Percentiles rank a stretch among this genome's conserved stretches.
Conservation (phyloP, 1,140 invertebrate species). For the Heliconius congener region DNA sequence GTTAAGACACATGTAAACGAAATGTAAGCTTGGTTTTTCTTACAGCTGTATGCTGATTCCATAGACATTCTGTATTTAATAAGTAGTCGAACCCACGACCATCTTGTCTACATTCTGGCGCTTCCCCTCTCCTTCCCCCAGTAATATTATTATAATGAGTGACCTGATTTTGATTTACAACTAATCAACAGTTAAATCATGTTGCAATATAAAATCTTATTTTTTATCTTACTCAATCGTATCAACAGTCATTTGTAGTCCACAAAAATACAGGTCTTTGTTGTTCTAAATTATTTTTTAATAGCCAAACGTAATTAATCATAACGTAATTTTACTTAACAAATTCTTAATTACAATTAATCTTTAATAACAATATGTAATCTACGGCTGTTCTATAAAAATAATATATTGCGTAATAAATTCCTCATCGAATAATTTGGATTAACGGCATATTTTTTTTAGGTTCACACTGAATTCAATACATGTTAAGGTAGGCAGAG, state of each 20-base stretch:
- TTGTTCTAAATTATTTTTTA: conserved; percentile 9
- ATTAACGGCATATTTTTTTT: too few relatives aligned
- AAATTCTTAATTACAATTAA: conserved; percentile 5
- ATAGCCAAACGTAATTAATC: not conserved
- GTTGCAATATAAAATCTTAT: not conserved
- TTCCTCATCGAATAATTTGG: not conserved
- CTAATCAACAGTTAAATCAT: not conserved
- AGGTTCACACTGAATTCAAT: too few relatives aligned
- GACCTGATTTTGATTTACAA: not conserved
- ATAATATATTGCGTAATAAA: not conserved
- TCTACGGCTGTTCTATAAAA: not conserved
- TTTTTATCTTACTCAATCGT: conserved; percentile 3
- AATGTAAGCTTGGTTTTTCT: too few relatives aligned
- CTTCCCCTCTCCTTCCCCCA: too few relatives aligned
- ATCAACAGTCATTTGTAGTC: not conserved
- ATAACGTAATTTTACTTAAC: not conserved
- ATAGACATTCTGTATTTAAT: too few relatives aligned
- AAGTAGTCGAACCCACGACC: too few relatives aligned
- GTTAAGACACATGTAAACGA: too few relatives aligned
- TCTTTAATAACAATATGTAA: not conserved
- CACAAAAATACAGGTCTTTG: not conserved
- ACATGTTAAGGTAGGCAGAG: too few relatives aligned
- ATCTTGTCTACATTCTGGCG: too few relatives aligned
- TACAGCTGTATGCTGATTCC: too few relatives aligned
- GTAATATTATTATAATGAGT: not conserved